Conservation (phyloP, 2,113 vertebrate species). For the Drymodes brunneopygia region DNA sequence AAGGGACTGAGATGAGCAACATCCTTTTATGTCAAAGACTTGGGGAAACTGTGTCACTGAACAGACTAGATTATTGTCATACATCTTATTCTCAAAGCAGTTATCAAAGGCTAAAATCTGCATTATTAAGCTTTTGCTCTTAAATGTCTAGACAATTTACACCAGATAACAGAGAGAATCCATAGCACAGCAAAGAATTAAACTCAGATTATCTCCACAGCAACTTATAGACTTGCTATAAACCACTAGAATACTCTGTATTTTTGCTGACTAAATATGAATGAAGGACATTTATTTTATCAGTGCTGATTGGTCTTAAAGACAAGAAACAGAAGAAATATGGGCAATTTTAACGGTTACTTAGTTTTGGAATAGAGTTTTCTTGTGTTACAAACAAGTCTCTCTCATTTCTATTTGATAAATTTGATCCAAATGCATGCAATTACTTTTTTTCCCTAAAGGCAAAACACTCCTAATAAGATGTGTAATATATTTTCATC, state of each 20-base stretch:
- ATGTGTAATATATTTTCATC: background rate
- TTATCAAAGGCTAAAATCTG: background rate
- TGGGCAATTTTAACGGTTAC: background rate
- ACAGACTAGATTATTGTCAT: background rate
- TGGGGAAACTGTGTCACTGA: background rate
- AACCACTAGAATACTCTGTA: background rate
- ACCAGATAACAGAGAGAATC: background rate
- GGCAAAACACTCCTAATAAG: background rate
- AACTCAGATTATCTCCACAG: background rate
- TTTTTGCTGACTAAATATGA: background rate
- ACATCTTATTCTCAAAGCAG: background rate
- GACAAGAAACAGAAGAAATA: background rate
- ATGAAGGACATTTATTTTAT: background rate
- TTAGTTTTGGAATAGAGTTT: background rate
- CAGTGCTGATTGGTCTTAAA: background rate
- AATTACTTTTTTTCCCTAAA: background rate
- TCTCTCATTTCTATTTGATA: background rate
- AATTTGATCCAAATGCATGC: background rate
- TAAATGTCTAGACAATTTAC: background rate
- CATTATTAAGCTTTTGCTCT: background rate
- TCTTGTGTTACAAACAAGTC: background rate
- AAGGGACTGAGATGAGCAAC: background rate
- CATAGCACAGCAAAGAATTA: background rate
- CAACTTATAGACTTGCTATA: background rate
- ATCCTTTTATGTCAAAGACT: background rate